Conservation (phyloP, 2,797 vertebrate genomes). For the Sebastes itinus region DNA sequence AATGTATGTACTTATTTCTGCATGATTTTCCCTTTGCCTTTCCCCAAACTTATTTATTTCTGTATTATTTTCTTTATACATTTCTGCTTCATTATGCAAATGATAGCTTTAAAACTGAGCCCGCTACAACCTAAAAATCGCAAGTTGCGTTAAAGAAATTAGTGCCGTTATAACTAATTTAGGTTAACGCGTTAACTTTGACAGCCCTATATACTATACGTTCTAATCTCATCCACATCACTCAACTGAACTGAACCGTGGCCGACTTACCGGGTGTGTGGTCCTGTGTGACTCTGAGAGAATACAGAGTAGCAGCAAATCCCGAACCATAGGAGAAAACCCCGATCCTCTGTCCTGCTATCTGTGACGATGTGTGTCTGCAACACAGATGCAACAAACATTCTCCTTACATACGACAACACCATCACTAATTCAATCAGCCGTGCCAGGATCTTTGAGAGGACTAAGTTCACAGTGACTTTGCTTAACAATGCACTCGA, state of each 20-base stretch:
- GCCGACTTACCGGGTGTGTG: conserved; percentile 90
- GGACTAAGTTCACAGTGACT: not conserved
- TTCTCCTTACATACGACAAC: not conserved
- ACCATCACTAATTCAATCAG: not conserved
- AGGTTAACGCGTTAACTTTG: too few species aligned
- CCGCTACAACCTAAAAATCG: too few species aligned
- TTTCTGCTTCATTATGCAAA: too few species aligned
- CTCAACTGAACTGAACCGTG: not conserved
- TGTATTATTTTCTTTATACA: too few species aligned
- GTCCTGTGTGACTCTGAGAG: conserved; percentile 92
- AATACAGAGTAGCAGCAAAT: conserved; percentile 95
- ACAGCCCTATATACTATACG: too few species aligned
- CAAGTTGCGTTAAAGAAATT: too few species aligned
- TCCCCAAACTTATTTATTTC: too few species aligned
- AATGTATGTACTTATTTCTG: too few species aligned
- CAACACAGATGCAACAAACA: conserved; percentile 23
- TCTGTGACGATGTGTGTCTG: conserved; percentile 87
- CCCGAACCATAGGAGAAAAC: conserved; percentile 97
- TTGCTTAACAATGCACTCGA: too few species aligned
- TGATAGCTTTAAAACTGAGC: too few species aligned
- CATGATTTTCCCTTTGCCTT: too few species aligned
- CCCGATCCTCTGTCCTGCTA: conserved; percentile 92
- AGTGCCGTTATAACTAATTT: too few species aligned
- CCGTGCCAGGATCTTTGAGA: not conserved
- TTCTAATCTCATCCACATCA: not conserved